A percentile compares a stretch with the other conserved stretches of the same genome.
Evolutionary conservation across 1,140 invertebrate genomes (phyloP).

Genomic region (Leptinotarsa texana): DNA sequence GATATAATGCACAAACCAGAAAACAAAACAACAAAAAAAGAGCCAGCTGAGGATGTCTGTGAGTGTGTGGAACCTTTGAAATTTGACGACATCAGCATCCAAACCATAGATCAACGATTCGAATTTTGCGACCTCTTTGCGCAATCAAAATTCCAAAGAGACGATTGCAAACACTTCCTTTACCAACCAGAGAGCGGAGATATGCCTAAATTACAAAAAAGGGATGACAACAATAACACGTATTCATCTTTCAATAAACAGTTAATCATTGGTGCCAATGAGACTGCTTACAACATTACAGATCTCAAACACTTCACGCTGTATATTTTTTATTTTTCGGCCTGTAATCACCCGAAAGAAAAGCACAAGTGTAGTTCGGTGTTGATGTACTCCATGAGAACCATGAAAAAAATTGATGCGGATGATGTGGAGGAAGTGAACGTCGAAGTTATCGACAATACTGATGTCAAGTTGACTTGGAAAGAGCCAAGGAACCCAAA

Average conservation of each 20-base stretch:
- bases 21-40: not conserved
- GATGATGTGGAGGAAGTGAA: slow-evolving; percentile 53
- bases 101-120: slow-evolving; percentile 22
- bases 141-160: slow-evolving; percentile 28
- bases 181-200: slow-evolving; percentile 21
- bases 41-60: not conserved
- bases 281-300: slow-evolving; percentile 36
- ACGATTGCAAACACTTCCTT: slow-evolving; percentile 36
- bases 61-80: not conserved
- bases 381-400: slow-evolving; percentile 50
- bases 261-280: not conserved
- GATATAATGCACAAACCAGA: not conserved
- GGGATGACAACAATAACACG: slow-evolving; percentile 1
- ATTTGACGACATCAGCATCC: slow-evolving; percentile 28
- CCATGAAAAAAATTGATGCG: slow-evolving; percentile 46
- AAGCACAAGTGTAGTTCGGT: slow-evolving; percentile 48
- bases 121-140: slow-evolving; percentile 31
- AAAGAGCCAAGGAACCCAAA: slow-evolving; percentile 64
- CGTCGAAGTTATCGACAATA: slow-evolving; percentile 48
- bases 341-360: slow-evolving; percentile 55
- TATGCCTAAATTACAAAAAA: not conserved
- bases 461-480: slow-evolving; percentile 61
- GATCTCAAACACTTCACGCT: slow-evolving; percentile 57
- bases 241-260: not conserved
- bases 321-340: slow-evolving; percentile 59